These are phyloP conservation scores for Tapera naevia DNA, from an alignment of 2,797 vertebrate genomes.

Conservation along the genomic window DNA sequence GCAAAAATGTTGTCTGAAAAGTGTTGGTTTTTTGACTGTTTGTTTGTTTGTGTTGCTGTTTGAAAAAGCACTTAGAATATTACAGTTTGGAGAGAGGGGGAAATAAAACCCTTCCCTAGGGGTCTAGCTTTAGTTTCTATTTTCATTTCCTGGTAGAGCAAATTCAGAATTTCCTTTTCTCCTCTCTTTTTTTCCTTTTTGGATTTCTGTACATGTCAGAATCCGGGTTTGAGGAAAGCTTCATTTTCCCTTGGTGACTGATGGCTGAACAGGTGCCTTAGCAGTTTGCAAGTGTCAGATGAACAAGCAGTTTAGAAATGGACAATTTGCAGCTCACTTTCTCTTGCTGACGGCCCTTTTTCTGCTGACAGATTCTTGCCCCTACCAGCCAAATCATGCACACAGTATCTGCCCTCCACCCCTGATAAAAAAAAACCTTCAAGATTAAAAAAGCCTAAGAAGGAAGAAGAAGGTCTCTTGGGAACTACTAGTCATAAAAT, in stretches of 20 bases:
- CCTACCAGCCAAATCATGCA: slow-evolving; percentile 71
- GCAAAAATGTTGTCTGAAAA: not conserved
- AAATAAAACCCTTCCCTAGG: slow-evolving; percentile 13
- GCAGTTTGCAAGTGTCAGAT: slow-evolving; percentile 82
- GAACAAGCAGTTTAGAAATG: slow-evolving; percentile 82
- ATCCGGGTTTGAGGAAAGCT: slow-evolving; percentile 81
- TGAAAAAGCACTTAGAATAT: not conserved
- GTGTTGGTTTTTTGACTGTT: not conserved
- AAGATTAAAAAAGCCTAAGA: not conserved
- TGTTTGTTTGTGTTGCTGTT: not conserved
- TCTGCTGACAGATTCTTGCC: slow-evolving; percentile 72
- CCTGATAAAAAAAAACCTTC: not conserved
- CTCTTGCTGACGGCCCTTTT: slow-evolving; percentile 74
- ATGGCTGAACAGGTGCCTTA: slow-evolving; percentile 89
- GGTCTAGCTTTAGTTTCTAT: not conserved
- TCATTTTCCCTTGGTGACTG: slow-evolving; percentile 85
- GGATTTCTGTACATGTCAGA: slow-evolving; percentile 52
- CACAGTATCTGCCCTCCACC: slow-evolving; percentile 26
- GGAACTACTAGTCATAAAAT: slow-evolving; percentile 21
- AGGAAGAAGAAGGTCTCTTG: slow-evolving; percentile 15
- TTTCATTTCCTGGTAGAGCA: not conserved
- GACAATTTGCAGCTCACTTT: slow-evolving; percentile 83
- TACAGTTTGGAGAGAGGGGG: not conserved
- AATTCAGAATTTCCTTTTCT: slow-evolving; percentile 9
- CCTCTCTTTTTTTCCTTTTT: not conserved